These are phyloP conservation scores for Coptodon bakossiorum DNA, from an alignment of 2,113 vertebrate species.

Conservation along the genomic window DNA sequence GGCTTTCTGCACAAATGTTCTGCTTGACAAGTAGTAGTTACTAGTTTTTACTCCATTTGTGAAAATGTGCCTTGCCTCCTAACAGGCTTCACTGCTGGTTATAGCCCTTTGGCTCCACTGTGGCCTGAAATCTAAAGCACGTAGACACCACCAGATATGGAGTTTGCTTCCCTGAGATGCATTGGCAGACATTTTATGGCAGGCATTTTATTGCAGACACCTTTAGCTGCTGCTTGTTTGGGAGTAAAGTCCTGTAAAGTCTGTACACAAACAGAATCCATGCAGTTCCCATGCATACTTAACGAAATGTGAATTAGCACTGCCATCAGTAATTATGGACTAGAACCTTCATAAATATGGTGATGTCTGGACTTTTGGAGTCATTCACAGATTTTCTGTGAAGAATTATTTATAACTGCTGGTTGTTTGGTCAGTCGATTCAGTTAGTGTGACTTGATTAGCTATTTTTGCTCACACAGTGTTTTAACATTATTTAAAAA, in stretches of 20 bases:
- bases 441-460: neutral
- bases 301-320: neutral
- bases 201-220: neutral
- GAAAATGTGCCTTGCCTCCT: neutral
- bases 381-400: neutral
- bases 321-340: neutral
- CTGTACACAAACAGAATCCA: neutral
- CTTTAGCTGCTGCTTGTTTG: neutral
- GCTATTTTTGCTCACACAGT: neutral
- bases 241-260: neutral
- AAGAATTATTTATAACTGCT: neutral
- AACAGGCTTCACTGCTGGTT: neutral
- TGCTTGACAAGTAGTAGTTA: neutral
- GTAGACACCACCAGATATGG: neutral
- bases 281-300: rapidly evolving
- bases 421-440: neutral
- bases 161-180: neutral
- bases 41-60: neutral
- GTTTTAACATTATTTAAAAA: neutral
- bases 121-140: neutral
- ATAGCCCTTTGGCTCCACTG: neutral
- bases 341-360: neutral
- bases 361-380: neutral
- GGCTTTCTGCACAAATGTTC: neutral
- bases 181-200: neutral